These are phyloP conservation scores for Tychaedon coryphoeus DNA, from an alignment of 2,113 vertebrate genomes.

Conservation along the genomic window DNA sequence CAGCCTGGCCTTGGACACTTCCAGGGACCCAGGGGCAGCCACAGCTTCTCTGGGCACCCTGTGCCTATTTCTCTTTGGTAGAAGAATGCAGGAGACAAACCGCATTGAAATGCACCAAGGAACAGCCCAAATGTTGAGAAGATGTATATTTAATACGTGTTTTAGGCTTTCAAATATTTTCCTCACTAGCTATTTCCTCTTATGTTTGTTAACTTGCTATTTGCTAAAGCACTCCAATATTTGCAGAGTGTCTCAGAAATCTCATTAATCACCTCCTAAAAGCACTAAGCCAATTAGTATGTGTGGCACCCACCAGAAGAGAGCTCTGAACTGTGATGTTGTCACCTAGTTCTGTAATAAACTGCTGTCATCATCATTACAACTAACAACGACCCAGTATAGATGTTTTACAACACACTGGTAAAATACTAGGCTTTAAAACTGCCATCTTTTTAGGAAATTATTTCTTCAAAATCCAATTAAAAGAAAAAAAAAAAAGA, in stretches of 20 bases:
- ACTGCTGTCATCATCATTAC: neutral
- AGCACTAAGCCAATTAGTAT: neutral
- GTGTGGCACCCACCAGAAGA: neutral
- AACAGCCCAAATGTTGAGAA: neutral
- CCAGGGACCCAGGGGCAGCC: neutral
- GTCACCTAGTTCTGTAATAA: neutral
- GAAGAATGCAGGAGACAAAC: neutral
- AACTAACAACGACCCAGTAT: neutral
- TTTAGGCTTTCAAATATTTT: neutral
- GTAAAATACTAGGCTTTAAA: neutral
- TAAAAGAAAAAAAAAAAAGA: neutral
- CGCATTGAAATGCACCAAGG: neutral
- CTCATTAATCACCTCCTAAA: constrained; percentile 14
- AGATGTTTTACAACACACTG: neutral
- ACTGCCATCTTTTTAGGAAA: neutral
- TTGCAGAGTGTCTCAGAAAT: neutral
- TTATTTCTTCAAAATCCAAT: neutral
- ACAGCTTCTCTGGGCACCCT: neutral
- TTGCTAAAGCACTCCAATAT: neutral
- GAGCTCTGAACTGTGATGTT: neutral
- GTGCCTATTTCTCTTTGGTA: neutral
- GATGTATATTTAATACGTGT: neutral
- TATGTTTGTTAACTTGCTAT: neutral
- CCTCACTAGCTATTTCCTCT: neutral
- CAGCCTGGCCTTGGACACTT: neutral